A percentile compares a stretch with the other conserved stretches of the same genome.
Conservation (phyloP, 2,797 vertebrate genomes). For the Threskiornis aethiopicus region DNA sequence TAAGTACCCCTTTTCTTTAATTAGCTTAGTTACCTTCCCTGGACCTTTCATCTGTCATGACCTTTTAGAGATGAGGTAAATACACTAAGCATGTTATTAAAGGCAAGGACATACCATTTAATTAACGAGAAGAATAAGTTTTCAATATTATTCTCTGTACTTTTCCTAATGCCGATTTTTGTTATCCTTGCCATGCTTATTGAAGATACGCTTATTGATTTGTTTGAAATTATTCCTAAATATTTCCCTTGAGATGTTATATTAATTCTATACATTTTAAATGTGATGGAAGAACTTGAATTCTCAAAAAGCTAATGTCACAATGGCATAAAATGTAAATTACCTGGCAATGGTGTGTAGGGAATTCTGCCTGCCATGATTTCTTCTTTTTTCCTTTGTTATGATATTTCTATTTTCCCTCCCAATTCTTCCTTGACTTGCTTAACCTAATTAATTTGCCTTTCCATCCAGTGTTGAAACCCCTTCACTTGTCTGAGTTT, state of each 20-base stretch:
- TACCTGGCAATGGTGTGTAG: background rate
- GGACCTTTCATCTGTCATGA: background rate
- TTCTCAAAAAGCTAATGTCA: slow-evolving; percentile 23
- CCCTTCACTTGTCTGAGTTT: background rate
- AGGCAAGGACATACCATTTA: background rate
- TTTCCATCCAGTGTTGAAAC: background rate
- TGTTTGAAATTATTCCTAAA: slow-evolving; percentile 21
- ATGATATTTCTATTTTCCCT: background rate
- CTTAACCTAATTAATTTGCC: background rate
- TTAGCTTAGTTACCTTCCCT: background rate
- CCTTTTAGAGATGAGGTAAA: slow-evolving; percentile 17
- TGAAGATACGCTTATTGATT: background rate
- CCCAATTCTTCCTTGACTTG: background rate
- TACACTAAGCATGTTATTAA: slow-evolving; percentile 5
- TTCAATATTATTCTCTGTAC: background rate
- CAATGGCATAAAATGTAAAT: slow-evolving; percentile 20
- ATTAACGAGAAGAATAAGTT: background rate
- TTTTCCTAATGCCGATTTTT: background rate
- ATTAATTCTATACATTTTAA: background rate
- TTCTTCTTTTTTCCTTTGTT: background rate
- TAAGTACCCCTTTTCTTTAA: background rate
- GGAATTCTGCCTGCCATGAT: background rate
- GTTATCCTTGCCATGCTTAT: background rate
- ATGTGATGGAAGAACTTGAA: background rate
- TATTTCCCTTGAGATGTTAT: background rate